Evolutionary conservation across 2,797 vertebrate species (phyloP).

Genomic region (Triplophysa yarkandensis): DNA sequence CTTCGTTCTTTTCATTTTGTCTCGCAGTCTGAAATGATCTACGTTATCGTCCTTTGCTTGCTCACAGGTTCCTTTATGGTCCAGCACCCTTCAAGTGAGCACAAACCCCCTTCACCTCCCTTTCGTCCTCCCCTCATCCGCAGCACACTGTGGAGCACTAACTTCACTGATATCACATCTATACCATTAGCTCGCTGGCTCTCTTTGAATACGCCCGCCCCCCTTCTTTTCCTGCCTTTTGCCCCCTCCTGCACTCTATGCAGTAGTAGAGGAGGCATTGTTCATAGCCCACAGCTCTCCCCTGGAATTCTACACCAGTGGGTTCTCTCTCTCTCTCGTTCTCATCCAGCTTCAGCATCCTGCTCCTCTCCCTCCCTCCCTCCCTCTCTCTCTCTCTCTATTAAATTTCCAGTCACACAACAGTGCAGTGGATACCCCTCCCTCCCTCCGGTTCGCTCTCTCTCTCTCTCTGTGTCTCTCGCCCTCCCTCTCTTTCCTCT

Average conservation of each 20-base stretch:
- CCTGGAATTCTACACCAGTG: slow-evolving; percentile 67
- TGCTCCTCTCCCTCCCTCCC: slow-evolving; percentile 21
- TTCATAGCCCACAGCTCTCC: slow-evolving; percentile 59
- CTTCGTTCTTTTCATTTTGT: slow-evolving; percentile 48
- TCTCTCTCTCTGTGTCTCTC: slow-evolving; percentile 53
- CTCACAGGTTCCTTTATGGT: neutral
- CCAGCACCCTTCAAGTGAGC: slow-evolving; percentile 31
- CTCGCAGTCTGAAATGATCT: slow-evolving; percentile 18
- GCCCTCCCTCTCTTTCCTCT: slow-evolving; percentile 41
- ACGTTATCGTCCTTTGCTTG: slow-evolving; percentile 24
- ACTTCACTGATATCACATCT: slow-evolving; percentile 55
- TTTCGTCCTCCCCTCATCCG: slow-evolving; percentile 22
- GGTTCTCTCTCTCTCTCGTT: slow-evolving; percentile 55
- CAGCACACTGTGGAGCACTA: slow-evolving; percentile 58
- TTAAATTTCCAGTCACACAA: slow-evolving; percentile 85
- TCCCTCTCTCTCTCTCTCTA: slow-evolving; percentile 68
- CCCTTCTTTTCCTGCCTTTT: slow-evolving; percentile 20
- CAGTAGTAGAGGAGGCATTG: slow-evolving; percentile 58
- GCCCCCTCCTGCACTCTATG: slow-evolving; percentile 40
- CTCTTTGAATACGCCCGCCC: slow-evolving; percentile 5
- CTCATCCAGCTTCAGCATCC: slow-evolving; percentile 45
- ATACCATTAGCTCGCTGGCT: slow-evolving; percentile 41
- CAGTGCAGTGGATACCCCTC: slow-evolving; percentile 84
- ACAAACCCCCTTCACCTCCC: slow-evolving; percentile 30
- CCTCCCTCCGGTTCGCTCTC: slow-evolving; percentile 70